Percentiles rank a stretch among this genome's conserved stretches.
Conservation (phyloP, 2,888 invertebrate species). For the Protonemura montana region DNA sequence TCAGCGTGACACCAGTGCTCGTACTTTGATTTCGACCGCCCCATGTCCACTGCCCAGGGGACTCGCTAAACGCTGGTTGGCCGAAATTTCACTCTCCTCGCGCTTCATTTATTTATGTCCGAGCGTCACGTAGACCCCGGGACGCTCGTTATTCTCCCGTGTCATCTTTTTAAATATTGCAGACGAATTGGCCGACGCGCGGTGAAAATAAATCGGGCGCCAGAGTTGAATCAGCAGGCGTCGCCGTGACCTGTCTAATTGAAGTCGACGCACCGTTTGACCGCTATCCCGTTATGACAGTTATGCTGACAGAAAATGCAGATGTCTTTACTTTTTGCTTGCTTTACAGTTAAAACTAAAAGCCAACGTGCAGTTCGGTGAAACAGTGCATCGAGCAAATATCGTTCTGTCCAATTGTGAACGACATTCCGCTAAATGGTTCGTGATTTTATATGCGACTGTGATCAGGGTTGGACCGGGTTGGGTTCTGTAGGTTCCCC, state of each 20-base stretch:
- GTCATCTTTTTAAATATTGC: constrained; percentile 37
- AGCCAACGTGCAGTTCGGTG: not conserved
- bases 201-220: constrained; percentile 30
- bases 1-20: not conserved
- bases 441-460: not conserved
- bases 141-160: constrained; percentile 36
- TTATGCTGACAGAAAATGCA: not conserved
- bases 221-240: not conserved
- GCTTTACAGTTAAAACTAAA: not conserved
- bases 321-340: not conserved
- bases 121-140: not conserved
- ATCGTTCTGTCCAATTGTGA: not conserved
- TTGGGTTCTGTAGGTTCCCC: not conserved
- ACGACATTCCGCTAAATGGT: not conserved
- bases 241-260: not conserved
- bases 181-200: constrained; percentile 23
- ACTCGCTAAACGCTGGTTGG: not conserved
- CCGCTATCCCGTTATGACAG: not conserved
- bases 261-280: not conserved
- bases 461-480: not conserved
- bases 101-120: constrained; percentile 43
- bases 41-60: not conserved
- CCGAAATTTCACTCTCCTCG: constrained; percentile 40
- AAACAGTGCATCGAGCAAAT: not conserved
- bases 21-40: constrained; percentile 7